phyloP scores from a whole-genome alignment of 2,113 vertebrate species.

The Cyprinus carpio region DNA sequence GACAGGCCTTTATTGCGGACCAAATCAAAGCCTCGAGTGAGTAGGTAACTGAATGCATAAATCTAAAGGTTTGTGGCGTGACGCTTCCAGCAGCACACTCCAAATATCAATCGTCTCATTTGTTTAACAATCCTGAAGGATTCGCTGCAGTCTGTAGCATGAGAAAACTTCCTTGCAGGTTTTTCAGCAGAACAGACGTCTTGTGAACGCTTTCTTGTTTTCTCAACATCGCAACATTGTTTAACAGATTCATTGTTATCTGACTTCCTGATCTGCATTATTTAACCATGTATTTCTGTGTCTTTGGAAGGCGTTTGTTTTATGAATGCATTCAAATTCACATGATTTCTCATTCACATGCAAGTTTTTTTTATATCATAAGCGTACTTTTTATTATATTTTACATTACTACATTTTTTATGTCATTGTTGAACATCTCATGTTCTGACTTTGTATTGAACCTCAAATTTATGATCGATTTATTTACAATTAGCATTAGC shows the following conservation, averaged over 20 bases:
- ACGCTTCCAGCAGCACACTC: background rate
- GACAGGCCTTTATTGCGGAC: conserved; percentile 15
- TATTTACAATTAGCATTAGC: background rate
- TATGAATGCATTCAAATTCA: no score
- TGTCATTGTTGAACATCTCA: background rate
- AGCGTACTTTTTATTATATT: background rate
- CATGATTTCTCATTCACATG: no score
- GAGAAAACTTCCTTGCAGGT: background rate
- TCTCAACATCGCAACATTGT: no score
- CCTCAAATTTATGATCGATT: background rate
- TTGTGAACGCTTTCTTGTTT: conserved; percentile 42
- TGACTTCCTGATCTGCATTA: no score
- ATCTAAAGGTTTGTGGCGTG: background rate
- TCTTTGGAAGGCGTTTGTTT: no score
- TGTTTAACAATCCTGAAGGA: conserved; percentile 18
- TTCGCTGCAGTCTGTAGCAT: background rate
- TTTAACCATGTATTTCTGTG: no score
- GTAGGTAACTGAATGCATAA: conserved; percentile 3
- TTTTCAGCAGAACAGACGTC: conserved; percentile 24
- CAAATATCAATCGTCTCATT: conserved; percentile 25
- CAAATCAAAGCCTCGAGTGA: conserved; percentile 32
- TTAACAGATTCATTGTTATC: no score
- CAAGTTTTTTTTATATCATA: background rate
- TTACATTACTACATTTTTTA: background rate
- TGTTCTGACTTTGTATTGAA: no score